These are phyloP conservation scores for Zygothrica quintamaculata DNA, from an alignment of 2,888 invertebrate genomes.

Conservation along the genomic window DNA sequence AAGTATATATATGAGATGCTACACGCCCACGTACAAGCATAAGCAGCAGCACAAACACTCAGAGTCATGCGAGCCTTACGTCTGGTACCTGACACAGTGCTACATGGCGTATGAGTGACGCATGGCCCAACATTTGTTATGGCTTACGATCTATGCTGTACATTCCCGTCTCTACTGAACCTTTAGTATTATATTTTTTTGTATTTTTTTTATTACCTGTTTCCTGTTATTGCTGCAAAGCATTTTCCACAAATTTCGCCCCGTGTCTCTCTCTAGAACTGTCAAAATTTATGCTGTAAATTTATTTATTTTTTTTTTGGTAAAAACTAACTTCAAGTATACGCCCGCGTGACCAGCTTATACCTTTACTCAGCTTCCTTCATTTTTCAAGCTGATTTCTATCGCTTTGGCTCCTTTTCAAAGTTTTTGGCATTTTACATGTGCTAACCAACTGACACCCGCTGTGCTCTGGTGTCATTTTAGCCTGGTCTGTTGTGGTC, in stretches of 20 bases:
- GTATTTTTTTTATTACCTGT: constrained; percentile 57
- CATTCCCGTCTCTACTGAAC: not conserved
- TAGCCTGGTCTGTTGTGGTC: constrained; percentile 16
- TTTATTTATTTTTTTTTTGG: constrained; percentile 42
- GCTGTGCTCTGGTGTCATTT: constrained; percentile 11
- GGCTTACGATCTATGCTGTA: constrained; percentile 49
- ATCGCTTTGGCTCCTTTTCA: constrained; percentile 69
- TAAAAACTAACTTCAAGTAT: constrained; percentile 57
- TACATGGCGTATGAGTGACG: constrained; percentile 73
- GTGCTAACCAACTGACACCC: constrained; percentile 59
- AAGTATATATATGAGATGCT: constrained; percentile 54
- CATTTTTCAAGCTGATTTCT: constrained; percentile 74
- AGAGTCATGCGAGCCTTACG: constrained; percentile 5
- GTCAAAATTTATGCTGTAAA: constrained; percentile 71
- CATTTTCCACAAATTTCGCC: constrained; percentile 22
- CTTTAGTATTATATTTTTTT: constrained; percentile 20
- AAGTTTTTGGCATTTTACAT: constrained; percentile 77
- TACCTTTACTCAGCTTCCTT: constrained; percentile 26
- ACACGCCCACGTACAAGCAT: constrained; percentile 34
- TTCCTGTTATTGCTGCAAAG: constrained; percentile 47
- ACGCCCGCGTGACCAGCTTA: constrained; percentile 25
- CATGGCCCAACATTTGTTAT: constrained; percentile 72
- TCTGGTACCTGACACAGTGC: constrained; percentile 29
- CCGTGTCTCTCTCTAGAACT: constrained; percentile 47
- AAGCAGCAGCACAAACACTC: constrained; percentile 12